Base-by-base conservation (phyloP, 2,888 invertebrate genomes). In the Stegophylla sp. region DNA sequence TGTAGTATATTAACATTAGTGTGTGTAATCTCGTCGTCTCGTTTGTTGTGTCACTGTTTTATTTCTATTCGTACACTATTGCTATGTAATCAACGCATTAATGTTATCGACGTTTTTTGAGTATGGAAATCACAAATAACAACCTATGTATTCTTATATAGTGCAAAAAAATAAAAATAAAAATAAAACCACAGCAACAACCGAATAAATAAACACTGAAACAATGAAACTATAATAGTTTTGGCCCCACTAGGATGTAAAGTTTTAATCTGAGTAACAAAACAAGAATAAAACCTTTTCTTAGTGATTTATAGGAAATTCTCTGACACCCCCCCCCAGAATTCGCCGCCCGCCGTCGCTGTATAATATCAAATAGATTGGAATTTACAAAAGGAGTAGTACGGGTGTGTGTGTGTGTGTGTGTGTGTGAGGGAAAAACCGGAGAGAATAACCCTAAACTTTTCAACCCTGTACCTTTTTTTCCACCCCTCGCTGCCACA, bases 251-350 rank as follows among this genome's bases (percentile, higher is more conserved):
- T 20, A 15, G 59, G 48, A 41, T 12, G 64, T 64, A 53, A 75
- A 75, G 64, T 64, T 75, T 75, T 75, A 75, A 75, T 75, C 75
- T n/a, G 51, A 51, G 75, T 20, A 51, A 34, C 64, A 61, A 45
- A 73, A 59, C 75, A n/a, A 53, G 34, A 75, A 64, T 48, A 51
- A 64, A 64, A 51, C 75, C 64, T 64, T 64, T 23, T 51, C 4
- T 34, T 7, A 0, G 75, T 75, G 75, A 75, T 75, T 75, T 75
- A 75, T 64, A n/a, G 48, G 48, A 63, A 61, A 64, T 41, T 63
- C 51, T 51, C 41, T 34, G 61, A 74, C 73, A 20, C 45, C 45
- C 61, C 20, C 45, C 45, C 61, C 20, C 15, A 23, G 34, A 20
- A 63, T 34, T 5, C 9, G 15, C 74, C 4, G 34, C 61, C 34